These are phyloP conservation scores for Minunthozetes semirufus DNA, from an alignment of 2,888 invertebrate species.

Conservation along the genomic window DNA sequence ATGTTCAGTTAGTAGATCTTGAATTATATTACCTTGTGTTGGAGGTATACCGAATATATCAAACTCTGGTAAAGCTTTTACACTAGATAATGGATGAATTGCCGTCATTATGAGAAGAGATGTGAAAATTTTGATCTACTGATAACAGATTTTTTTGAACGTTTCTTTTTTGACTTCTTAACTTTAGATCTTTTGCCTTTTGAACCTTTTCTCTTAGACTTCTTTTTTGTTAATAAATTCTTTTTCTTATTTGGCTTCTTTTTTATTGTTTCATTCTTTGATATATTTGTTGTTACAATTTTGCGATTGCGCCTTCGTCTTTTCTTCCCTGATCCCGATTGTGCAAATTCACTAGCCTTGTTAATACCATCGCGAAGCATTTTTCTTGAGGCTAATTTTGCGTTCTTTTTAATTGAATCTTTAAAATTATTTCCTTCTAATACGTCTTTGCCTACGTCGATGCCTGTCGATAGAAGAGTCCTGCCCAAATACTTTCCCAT, in stretches of 20 bases:
- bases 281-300: not conserved
- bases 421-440: not conserved
- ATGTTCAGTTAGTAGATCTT: constrained; percentile 18
- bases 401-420: not conserved
- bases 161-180: not conserved
- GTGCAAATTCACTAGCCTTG: not conserved
- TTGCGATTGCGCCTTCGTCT: not conserved
- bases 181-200: not conserved
- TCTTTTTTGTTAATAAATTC: not conserved
- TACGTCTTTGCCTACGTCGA: not conserved
- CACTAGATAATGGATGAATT: not conserved
- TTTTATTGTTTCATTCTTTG: not conserved
- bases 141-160: not conserved
- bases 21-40: constrained; percentile 21
- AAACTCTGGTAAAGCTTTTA: not conserved
- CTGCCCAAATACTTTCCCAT: not conserved
- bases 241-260: not conserved
- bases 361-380: not conserved
- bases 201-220: not conserved
- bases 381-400: not conserved
- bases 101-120: constrained; percentile 1
- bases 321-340: not conserved
- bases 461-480: not conserved
- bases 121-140: not conserved
- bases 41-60: constrained; percentile 25